phyloP scores from a whole-genome alignment of 2,113 vertebrate genomes.

The Lagenorhynchus albirostris region DNA sequence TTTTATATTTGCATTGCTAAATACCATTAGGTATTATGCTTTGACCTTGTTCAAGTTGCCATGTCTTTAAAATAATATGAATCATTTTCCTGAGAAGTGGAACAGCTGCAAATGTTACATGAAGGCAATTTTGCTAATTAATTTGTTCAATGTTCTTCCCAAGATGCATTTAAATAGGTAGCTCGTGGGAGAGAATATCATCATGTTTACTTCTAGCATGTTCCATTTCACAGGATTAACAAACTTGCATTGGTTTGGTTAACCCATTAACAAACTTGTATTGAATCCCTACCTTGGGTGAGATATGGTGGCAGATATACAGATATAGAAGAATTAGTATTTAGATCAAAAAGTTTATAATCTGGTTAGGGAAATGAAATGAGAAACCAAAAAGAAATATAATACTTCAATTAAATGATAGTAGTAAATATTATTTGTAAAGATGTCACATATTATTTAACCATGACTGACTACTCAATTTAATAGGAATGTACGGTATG shows the following conservation, averaged over 20 bases:
- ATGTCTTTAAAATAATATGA: conserved; percentile 70
- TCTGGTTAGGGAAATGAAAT: background rate
- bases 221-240: conserved; percentile 46
- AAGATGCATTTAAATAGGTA: conserved; percentile 53
- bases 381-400: conserved; percentile 27
- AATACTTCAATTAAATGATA: conserved; percentile 14
- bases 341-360: conserved; percentile 6
- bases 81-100: conserved; percentile 53
- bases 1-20: conserved; percentile 54
- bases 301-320: background rate
- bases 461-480: conserved; percentile 8
- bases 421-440: background rate
- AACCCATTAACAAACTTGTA: conserved; percentile 25
- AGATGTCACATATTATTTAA: background rate
- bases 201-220: background rate
- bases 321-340: background rate
- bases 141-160: conserved; percentile 66
- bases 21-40: conserved; percentile 43
- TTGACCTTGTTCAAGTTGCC: conserved; percentile 50
- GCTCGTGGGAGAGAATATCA: conserved; percentile 14
- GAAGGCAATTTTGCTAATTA: conserved; percentile 69
- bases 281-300: background rate
- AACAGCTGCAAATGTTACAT: conserved; percentile 62
- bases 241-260: background rate
- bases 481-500: background rate